A percentile compares a stretch with the other conserved stretches of the same genome.
These are phyloP conservation scores for Myotis daubentonii DNA, from an alignment of 2,797 vertebrate genomes.

Conservation along the genomic window DNA sequence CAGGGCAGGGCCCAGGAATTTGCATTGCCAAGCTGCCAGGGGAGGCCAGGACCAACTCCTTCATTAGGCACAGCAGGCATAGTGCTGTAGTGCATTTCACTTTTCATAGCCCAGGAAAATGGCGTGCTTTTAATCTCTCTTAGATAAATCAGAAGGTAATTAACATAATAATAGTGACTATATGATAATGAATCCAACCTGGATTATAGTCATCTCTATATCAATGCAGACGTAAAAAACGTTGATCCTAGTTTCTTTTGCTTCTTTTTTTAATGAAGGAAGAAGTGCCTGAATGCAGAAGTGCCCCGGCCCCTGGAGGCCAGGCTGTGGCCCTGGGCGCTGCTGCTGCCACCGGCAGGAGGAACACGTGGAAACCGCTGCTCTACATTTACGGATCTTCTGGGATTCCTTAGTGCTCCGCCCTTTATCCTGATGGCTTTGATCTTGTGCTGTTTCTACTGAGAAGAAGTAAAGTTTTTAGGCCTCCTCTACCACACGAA, in stretches of 20 bases:
- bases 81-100: background rate
- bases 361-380: fast-evolving
- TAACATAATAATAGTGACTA: background rate
- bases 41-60: background rate
- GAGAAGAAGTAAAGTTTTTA: background rate
- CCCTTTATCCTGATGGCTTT: background rate
- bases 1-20: background rate
- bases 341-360: background rate
- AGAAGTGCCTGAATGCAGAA: background rate
- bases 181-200: background rate
- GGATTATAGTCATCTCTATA: background rate
- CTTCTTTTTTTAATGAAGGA: background rate
- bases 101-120: background rate
- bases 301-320: background rate
- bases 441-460: background rate
- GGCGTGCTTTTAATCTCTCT: background rate
- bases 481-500: background rate
- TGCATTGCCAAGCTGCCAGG: background rate
- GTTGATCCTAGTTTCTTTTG: background rate
- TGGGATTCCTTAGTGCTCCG: background rate
- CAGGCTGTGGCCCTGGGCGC: fast-evolving
- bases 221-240: background rate
- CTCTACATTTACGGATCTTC: background rate
- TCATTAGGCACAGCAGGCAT: background rate
- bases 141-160: conserved; percentile 10